Evolutionary conservation across 2,888 invertebrate genomes (phyloP), one percentile per base, ranked within the genome.

Genomic region (Torymus texanus): DNA sequence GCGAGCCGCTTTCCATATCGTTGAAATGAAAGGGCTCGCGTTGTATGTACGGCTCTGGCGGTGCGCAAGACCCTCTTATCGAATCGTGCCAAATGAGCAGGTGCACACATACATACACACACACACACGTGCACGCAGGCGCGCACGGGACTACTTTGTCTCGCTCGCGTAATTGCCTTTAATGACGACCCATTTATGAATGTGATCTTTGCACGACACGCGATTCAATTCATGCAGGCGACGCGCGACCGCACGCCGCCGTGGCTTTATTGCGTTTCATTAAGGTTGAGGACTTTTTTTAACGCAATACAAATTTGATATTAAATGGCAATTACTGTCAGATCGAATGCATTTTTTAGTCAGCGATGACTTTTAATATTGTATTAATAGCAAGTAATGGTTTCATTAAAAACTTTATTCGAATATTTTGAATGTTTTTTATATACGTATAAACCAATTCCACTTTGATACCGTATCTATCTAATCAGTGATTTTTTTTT

Each of bases 131-230:
- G 59, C 24, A 16, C 29, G 21, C 62, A 2, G 59, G 59, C 2
- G 13, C 50, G n/a, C n/a, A 14, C 29, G 5, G 29, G 29, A 29
- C 29, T 29, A 5, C n/a, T n/a, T 12, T 14, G 68, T 51, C 14
- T 62, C 24, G 16, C 63, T 53, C 55, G 63, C 51, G 29, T 59
- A 68, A 68, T 75, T 62, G 51, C 68, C 53, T 75, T 53, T 67
- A 75, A 53, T 75, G 14, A 24, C 18, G 24, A 41, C 5, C 13
- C 58, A 61, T 68, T 75, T 75, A 61, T 68, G 55, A 55, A 41
- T 29, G 41, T 18, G 59, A 75, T 58, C 50, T 50, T 24, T 13
- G 59, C 56, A 66, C 58, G 74, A 74, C 55, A 74, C 51, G 11
- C 53, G 58, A 59, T 55, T 72, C 55, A 62, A 72, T 29, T 72